Evolutionary conservation across 2,888 invertebrate species (phyloP).

Genomic region (Acanthosepion esculentum): DNA sequence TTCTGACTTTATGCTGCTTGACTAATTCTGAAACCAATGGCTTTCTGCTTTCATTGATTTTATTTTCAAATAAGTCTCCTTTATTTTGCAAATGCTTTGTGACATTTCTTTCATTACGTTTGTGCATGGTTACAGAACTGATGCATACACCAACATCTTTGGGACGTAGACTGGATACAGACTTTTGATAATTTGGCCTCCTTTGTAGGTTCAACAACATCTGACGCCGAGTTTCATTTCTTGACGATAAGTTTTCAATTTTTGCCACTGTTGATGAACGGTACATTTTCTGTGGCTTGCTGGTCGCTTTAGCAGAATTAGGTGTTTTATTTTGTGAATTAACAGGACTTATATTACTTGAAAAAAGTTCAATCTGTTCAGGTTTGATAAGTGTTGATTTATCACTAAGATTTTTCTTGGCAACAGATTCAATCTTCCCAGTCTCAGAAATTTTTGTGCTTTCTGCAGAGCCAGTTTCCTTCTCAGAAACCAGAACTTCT

Average conservation of each 20-base stretch:
- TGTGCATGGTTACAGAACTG: neutral
- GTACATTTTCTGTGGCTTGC: neutral
- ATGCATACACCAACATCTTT: neutral
- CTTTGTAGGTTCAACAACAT: neutral
- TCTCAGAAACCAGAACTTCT: neutral
- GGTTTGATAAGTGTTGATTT: neutral
- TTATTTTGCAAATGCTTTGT: neutral
- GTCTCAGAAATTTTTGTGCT: neutral
- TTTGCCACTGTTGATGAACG: neutral
- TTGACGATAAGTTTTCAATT: neutral
- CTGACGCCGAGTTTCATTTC: neutral
- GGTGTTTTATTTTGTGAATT: neutral
- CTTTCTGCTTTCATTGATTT: neutral
- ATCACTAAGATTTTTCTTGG: neutral
- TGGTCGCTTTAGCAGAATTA: neutral
- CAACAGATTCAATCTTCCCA: neutral
- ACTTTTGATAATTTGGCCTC: neutral
- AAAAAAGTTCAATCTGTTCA: neutral
- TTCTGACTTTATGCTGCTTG: neutral
- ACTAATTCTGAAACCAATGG: neutral
- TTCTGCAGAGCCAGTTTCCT: neutral
- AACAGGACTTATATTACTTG: neutral
- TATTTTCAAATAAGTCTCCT: neutral
- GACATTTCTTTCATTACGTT: neutral
- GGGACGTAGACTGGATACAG: neutral